Percentiles rank a stretch among this genome's conserved stretches.
Conservation (phyloP, 2,797 vertebrate species). For the Scomberomorus guttatus region DNA sequence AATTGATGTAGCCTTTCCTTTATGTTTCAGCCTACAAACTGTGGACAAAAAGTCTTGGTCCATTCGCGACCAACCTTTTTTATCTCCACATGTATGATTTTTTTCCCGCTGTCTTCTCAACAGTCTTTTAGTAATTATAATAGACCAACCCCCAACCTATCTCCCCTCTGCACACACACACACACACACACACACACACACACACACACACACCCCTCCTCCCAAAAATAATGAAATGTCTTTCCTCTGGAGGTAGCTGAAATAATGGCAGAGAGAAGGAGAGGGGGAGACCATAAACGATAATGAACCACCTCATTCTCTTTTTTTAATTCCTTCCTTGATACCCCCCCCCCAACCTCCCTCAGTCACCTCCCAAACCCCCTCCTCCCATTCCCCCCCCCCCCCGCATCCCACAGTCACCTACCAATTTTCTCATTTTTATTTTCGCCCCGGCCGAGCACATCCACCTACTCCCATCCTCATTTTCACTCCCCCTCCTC, state of each 20-base stretch:
- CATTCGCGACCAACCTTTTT: slow-evolving; percentile 1
- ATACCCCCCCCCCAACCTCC: neutral
- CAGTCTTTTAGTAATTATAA: slow-evolving; percentile 65
- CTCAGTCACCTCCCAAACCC: neutral
- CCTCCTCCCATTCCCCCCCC: neutral
- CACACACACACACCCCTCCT: slow-evolving; percentile 44
- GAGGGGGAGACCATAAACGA: slow-evolving; percentile 70
- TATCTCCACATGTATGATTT: slow-evolving; percentile 28
- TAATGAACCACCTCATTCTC: slow-evolving; percentile 81
- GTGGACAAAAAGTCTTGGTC: neutral
- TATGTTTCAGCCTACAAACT: neutral
- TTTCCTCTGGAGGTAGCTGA: slow-evolving; percentile 75
- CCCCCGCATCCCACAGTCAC: neutral
- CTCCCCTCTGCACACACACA: slow-evolving; percentile 7
- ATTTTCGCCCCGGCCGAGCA: slow-evolving; percentile 25
- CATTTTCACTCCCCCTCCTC: slow-evolving; percentile 8
- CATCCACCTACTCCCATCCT: slow-evolving; percentile 33
- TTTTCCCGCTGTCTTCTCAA: slow-evolving; percentile 20
- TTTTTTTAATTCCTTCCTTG: slow-evolving; percentile 69
- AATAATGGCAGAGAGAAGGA: slow-evolving; percentile 73
- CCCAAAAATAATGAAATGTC: slow-evolving; percentile 77
- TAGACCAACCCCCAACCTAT: slow-evolving; percentile 58
- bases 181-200: slow-evolving; percentile 21
- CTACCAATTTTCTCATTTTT: slow-evolving; percentile 46
- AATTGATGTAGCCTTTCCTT: neutral